These are phyloP conservation scores for Fistularia tabacaria DNA, from an alignment of 2,797 vertebrate genomes.

Conservation along the genomic window DNA sequence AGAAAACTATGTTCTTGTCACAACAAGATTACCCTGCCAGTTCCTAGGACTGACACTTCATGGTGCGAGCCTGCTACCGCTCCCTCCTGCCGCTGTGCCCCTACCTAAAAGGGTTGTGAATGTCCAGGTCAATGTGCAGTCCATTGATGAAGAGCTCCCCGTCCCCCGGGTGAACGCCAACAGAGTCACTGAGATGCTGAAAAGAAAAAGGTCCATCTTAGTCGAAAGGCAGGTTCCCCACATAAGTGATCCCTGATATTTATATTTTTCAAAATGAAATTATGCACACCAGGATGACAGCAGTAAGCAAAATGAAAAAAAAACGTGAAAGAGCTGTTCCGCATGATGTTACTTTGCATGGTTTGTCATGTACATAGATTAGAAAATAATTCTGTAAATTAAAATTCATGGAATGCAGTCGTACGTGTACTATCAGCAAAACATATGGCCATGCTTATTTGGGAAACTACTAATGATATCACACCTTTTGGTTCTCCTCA, in stretches of 20 bases:
- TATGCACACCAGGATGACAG: constrained; percentile 4
- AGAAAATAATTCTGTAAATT: constrained; percentile 26
- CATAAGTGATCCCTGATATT: constrained; percentile 21
- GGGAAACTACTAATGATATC: constrained; percentile 50
- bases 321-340: constrained; percentile 4
- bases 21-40: constrained; percentile 12
- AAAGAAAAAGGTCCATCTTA: constrained; percentile 38
- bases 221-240: constrained; percentile 13
- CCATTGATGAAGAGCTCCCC: constrained; percentile 90
- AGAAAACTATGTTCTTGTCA: constrained; percentile 18
- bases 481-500: constrained; percentile 96
- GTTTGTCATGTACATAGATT: constrained; percentile 31
- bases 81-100: constrained; percentile 22
- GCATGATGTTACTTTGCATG: constrained; percentile 16
- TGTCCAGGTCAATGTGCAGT: constrained; percentile 83
- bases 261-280: constrained; percentile 17
- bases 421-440: constrained; percentile 28
- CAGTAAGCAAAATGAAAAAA: constrained; percentile 13
- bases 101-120: constrained; percentile 92
- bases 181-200: constrained; percentile 80
- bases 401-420: constrained; percentile 11
- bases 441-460: constrained; percentile 22
- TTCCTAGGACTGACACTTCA: constrained; percentile 12
- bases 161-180: constrained; percentile 88
- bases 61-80: constrained; percentile 6